phyloP scores from a whole-genome alignment of 2,113 vertebrate genomes.

The Corvus cornix region DNA sequence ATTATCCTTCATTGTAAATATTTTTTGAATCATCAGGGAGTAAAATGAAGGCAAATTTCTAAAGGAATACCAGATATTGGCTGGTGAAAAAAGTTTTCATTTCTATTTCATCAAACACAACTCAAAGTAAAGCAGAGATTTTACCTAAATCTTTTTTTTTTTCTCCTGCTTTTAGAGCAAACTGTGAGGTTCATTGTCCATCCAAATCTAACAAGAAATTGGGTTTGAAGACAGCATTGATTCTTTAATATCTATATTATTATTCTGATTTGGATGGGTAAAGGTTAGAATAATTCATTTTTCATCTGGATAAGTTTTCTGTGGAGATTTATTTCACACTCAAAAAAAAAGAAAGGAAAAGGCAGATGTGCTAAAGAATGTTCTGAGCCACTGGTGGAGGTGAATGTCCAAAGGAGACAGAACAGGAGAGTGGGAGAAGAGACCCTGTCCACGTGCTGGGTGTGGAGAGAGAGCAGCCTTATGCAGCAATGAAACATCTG shows the following conservation, averaged over 20 bases:
- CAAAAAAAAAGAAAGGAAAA: not conserved
- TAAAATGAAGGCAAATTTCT: not conserved
- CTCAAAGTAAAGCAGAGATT: not conserved
- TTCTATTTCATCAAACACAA: not conserved
- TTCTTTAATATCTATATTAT: not conserved
- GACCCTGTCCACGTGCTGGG: no score
- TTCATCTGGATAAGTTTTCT: not conserved
- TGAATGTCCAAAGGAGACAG: not conserved
- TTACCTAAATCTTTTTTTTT: not conserved
- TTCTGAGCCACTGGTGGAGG: not conserved
- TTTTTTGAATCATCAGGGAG: not conserved
- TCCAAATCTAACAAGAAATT: not conserved
- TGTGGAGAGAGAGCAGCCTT: not conserved
- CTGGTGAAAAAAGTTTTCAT: not conserved
- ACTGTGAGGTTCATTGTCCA: not conserved
- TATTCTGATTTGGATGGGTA: not conserved
- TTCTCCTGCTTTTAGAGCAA: not conserved
- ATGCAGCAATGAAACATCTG: rapidly evolving
- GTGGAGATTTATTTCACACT: not conserved
- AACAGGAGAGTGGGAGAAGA: no score
- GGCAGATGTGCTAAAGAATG: not conserved
- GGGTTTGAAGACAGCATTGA: not conserved
- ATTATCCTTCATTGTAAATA: not conserved
- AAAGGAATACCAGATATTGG: not conserved
- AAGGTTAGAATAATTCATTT: not conserved